Evolutionary conservation across 2,113 vertebrate species (phyloP), one percentile per base, ranked within the genome.

Genomic region (Sus scrofa): DNA sequence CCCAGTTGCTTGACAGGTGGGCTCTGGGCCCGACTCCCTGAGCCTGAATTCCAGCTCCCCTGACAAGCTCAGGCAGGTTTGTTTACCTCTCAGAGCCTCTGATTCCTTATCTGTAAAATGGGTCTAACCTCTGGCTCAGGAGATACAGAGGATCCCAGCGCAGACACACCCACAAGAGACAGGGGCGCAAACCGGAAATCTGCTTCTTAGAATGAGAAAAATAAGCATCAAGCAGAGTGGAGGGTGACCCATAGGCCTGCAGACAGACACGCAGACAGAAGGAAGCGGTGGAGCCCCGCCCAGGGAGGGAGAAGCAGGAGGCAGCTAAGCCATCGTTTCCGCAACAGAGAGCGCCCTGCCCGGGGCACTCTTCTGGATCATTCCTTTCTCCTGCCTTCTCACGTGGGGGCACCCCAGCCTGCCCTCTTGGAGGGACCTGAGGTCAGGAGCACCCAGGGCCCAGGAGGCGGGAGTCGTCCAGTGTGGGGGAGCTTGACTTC

Each of bases 91-190:
- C 19, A 0, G 60, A 81, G 91, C 24, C 68, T 93, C 67, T 56
- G 62, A 65, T 54, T 63, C 39, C 86, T 86, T 50, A 77, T 86
- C 74, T 87, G 91, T 44, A 82, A 68, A 95, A 95, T 71, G 91
- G 91, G 82, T 11, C 63, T 79, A 19, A 27, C 32, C 56, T 75
- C 62, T 77, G 75, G 82, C 30, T 95, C 86, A 74, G 87, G 86
- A 50, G 85, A 7, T 20, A 3, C 6, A 34, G 70, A 63, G 5
- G n/a, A 18, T 9, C 62, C 37, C 0, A 26, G 89, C 54, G 18
- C 20, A 7, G 50, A 24, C 58, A 39, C 73, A 4, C 92, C 54
- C 92, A 12, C 4, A 44, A 3, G 52, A 27, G n/a, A 11, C 54
- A n/a, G 7, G 54, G 58, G 56, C 34, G 1, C 22, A 67, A 37